phyloP scores from a whole-genome alignment of 2,797 vertebrate genomes.

The Scyliorhinus canicula region DNA sequence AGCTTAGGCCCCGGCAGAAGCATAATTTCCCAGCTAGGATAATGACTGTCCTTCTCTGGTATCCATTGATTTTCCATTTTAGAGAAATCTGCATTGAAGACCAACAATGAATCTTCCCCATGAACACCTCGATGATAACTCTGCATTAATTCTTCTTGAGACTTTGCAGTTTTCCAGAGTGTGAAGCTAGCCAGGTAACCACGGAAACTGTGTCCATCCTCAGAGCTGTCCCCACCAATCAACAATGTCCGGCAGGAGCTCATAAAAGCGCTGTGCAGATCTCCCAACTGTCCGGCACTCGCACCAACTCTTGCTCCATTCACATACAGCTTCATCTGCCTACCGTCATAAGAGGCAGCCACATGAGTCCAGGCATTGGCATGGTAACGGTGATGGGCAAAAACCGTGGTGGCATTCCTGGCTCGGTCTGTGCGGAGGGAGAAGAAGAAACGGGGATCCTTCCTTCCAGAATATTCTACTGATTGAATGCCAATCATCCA shows the following conservation, averaged over 20 bases:
- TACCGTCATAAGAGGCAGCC: slow-evolving; percentile 75
- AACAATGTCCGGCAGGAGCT: slow-evolving; percentile 79
- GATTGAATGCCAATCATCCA: slow-evolving; percentile 85
- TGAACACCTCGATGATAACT: slow-evolving; percentile 48
- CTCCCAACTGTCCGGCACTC: slow-evolving; percentile 65
- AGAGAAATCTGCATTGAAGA: slow-evolving; percentile 64
- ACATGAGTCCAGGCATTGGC: slow-evolving; percentile 76
- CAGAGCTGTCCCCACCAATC: slow-evolving; percentile 77
- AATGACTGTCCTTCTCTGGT: slow-evolving; percentile 63
- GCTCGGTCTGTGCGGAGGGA: slow-evolving; percentile 81
- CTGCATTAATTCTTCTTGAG: slow-evolving; percentile 63
- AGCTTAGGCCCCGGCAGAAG: slow-evolving; percentile 57
- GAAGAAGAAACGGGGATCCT: slow-evolving; percentile 85
- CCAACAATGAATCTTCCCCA: slow-evolving; percentile 46
- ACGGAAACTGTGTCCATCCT: slow-evolving; percentile 64
- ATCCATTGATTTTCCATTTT: slow-evolving; percentile 64
- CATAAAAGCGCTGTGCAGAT: slow-evolving; percentile 82
- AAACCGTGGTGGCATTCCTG: slow-evolving; percentile 64
- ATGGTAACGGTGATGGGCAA: slow-evolving; percentile 65
- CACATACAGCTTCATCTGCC: slow-evolving; percentile 74
- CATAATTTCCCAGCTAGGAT: slow-evolving; percentile 62
- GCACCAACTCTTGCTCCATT: slow-evolving; percentile 78
- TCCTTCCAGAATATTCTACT: slow-evolving; percentile 59
- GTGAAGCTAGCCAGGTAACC: slow-evolving; percentile 71
- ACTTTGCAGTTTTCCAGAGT: slow-evolving; percentile 65